These are phyloP conservation scores for Laupala kohalensis DNA, from an alignment of 1,140 invertebrate species.

Conservation along the genomic window DNA sequence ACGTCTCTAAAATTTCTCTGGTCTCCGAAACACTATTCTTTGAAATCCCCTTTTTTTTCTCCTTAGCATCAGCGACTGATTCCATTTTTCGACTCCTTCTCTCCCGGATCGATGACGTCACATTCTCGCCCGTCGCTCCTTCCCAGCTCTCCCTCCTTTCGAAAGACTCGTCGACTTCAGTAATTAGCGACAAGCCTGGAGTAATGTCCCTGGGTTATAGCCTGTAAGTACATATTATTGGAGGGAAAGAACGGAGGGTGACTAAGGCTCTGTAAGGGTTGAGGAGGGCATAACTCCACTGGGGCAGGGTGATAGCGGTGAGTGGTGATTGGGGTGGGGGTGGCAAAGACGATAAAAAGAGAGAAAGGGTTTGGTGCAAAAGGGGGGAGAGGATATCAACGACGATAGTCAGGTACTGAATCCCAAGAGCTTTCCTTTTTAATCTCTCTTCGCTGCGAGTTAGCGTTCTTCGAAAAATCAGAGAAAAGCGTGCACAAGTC, in stretches of 20 bases:
- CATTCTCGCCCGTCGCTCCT: too few relatives aligned
- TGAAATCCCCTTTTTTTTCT: too few relatives aligned
- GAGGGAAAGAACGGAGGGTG: conserved; percentile 1
- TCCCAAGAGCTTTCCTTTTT: too few relatives aligned
- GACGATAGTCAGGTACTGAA: not conserved
- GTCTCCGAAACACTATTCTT: too few relatives aligned
- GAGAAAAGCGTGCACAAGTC: too few relatives aligned
- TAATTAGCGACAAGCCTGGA: not conserved
- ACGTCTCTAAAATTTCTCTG: too few relatives aligned
- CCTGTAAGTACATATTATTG: conserved; percentile 10
- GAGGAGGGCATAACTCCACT: not conserved
- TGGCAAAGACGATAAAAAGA: not conserved
- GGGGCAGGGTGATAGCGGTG: not conserved
- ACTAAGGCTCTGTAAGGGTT: not conserved
- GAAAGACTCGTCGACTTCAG: too few relatives aligned
- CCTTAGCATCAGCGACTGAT: too few relatives aligned
- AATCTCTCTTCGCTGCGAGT: too few relatives aligned
- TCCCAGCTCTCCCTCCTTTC: not conserved
- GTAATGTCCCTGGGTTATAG: conserved; percentile 5
- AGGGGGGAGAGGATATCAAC: not conserved
- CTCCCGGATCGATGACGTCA: too few relatives aligned
- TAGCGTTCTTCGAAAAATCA: too few relatives aligned
- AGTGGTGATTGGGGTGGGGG: not conserved
- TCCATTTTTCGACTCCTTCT: too few relatives aligned
- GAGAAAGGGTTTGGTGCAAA: not conserved